These are phyloP conservation scores for Mormyrus iriodes DNA, from an alignment of 2,113 vertebrate genomes.

Conservation along the genomic window DNA sequence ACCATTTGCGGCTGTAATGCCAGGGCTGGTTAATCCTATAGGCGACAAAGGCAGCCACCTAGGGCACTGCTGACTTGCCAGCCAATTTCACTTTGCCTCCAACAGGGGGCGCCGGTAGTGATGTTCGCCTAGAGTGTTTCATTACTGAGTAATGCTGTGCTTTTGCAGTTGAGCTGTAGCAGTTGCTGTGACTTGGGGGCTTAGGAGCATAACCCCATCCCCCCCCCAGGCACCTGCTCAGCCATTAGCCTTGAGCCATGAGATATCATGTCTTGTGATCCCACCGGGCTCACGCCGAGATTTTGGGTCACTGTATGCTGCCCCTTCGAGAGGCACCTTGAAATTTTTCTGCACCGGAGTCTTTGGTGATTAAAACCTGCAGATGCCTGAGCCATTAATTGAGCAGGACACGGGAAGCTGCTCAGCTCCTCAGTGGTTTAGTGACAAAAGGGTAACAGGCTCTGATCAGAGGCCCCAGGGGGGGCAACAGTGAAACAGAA, in stretches of 20 bases:
- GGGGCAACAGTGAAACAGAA: not conserved
- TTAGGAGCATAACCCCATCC: not conserved
- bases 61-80: not conserved
- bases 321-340: not conserved
- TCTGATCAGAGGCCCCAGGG: not conserved
- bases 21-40: not conserved
- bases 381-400: conserved; percentile 48
- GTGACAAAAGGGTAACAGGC: not conserved
- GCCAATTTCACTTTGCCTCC: not conserved
- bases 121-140: not conserved
- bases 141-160: not conserved
- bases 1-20: not conserved
- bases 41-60: not conserved
- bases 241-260: not conserved
- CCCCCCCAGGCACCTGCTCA: not conserved
- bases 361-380: conserved; percentile 54
- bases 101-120: not conserved
- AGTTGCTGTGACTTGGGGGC: not conserved
- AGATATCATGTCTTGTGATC: not conserved
- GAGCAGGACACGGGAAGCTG: conserved; percentile 48
- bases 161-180: not conserved
- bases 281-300: not conserved
- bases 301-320: not conserved
- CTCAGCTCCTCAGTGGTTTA: conserved; percentile 36
- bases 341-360: conserved; percentile 35